Evolutionary conservation across 2,888 invertebrate genomes (phyloP).

Genomic region (Acanthosepion pharaonis): DNA sequence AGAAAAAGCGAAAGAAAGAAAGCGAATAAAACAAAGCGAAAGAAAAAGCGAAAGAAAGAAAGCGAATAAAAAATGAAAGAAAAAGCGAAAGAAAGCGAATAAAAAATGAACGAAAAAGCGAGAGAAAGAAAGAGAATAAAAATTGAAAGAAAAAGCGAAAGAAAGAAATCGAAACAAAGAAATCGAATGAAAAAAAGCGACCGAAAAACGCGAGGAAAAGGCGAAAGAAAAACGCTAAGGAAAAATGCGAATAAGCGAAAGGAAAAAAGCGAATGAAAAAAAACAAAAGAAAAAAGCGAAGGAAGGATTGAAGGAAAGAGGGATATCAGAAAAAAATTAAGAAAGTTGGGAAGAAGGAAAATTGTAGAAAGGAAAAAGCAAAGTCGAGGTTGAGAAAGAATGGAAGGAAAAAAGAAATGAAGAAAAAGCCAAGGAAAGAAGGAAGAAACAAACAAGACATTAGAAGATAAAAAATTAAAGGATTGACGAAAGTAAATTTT

Average conservation of each 20-base stretch:
- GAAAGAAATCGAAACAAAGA: background rate
- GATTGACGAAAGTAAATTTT: too few relatives aligned
- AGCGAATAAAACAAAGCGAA: too few relatives aligned
- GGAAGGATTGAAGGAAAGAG: background rate
- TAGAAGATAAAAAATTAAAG: too few relatives aligned
- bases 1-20: background rate
- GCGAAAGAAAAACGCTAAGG: background rate
- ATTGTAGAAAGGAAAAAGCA: too few relatives aligned
- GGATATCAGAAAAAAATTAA: background rate
- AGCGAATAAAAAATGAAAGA: fast-evolving
- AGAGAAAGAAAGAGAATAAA: background rate
- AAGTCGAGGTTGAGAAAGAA: too few relatives aligned
- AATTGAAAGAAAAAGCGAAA: background rate
- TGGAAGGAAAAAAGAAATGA: too few relatives aligned
- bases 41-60: background rate
- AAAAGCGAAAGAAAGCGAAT: too few relatives aligned
- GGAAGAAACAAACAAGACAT: too few relatives aligned
- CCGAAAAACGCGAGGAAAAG: background rate
- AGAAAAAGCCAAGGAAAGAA: too few relatives aligned
- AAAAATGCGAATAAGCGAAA: background rate
- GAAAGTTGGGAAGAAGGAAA: background rate
- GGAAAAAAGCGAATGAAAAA: too few relatives aligned
- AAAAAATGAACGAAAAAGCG: background rate
- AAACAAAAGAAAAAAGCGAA: too few relatives aligned
- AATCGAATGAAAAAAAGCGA: background rate